Percentiles rank a stretch among this genome's conserved stretches.
phyloP scores from a whole-genome alignment of 2,113 vertebrate genomes.

The Dromiciops gliroides region DNA sequence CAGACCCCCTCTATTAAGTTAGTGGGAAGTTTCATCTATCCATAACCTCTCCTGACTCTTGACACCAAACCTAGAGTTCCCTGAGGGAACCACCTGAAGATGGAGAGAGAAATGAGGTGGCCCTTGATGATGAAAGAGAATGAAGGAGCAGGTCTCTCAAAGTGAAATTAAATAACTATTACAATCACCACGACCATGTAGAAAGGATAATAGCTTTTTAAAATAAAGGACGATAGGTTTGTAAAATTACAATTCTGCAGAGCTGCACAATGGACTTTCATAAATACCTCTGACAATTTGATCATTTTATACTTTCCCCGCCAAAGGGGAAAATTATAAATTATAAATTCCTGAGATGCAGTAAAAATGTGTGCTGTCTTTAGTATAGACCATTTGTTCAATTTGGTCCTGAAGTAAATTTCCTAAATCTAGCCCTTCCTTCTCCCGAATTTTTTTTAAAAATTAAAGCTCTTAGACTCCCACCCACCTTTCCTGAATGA shows the following conservation, averaged over 20 bases:
- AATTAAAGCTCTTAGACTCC: slow-evolving; percentile 30
- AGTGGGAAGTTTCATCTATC: slow-evolving; percentile 9
- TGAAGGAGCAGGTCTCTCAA: not conserved
- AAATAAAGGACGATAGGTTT: no score
- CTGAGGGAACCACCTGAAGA: not conserved
- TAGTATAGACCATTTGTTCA: slow-evolving; percentile 4
- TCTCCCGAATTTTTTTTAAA: no score
- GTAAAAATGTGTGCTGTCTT: slow-evolving; percentile 42
- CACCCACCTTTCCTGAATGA: slow-evolving; percentile 36
- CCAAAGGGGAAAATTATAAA: slow-evolving; percentile 24
- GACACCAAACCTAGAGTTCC: not conserved
- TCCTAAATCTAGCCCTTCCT: not conserved
- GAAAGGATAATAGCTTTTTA: not conserved
- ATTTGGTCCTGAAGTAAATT: slow-evolving; percentile 32
- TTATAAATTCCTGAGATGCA: slow-evolving; percentile 4
- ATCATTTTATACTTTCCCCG: not conserved
- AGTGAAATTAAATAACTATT: not conserved
- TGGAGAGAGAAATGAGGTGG: not conserved
- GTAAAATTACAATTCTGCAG: slow-evolving; percentile 42
- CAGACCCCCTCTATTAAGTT: not conserved
- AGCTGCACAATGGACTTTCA: slow-evolving; percentile 20
- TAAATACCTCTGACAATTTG: slow-evolving; percentile 43
- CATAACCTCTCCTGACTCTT: not conserved
- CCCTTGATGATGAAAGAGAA: not conserved
- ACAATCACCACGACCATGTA: not conserved